These are phyloP conservation scores for Sinotaia quadrata DNA, from an alignment of 2,888 invertebrate species.

Conservation along the genomic window DNA sequence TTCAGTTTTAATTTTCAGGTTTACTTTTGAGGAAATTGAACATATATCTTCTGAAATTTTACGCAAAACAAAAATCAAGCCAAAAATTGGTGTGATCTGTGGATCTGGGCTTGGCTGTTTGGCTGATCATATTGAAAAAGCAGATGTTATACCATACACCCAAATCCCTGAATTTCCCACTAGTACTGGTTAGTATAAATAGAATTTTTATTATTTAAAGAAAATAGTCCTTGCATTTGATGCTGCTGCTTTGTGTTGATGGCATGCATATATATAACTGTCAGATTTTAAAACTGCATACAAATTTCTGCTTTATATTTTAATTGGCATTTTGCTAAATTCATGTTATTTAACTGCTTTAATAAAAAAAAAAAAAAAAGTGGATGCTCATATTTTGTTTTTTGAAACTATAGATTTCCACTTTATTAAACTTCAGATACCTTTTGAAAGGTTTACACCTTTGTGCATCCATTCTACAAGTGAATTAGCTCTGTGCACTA, in stretches of 20 bases:
- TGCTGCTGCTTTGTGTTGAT: neutral
- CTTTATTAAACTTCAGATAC: too few relatives aligned
- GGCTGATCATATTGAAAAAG: conserved; percentile 83
- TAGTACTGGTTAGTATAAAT: conserved; percentile 76
- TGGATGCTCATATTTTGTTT: too few relatives aligned
- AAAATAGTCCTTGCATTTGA: neutral
- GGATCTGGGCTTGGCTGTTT: conserved; percentile 93
- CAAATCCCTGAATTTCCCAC: conserved; percentile 96
- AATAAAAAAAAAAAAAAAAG: too few relatives aligned
- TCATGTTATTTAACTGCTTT: too few relatives aligned
- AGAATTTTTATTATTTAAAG: neutral
- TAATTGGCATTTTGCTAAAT: too few relatives aligned
- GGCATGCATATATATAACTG: neutral
- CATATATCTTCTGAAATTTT: conserved; percentile 84
- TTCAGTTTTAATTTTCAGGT: conserved; percentile 41
- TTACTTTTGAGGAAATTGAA: conserved; percentile 81
- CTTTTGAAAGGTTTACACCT: too few relatives aligned
- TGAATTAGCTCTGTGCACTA: too few relatives aligned
- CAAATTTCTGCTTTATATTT: neutral
- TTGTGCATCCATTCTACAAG: too few relatives aligned
- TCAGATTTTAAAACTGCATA: neutral
- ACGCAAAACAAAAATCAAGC: conserved; percentile 79
- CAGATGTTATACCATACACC: conserved; percentile 85
- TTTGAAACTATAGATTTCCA: too few relatives aligned
- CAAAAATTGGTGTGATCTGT: conserved; percentile 94